A percentile compares a stretch with the other conserved stretches of the same genome.
phyloP scores from a whole-genome alignment of 2,888 invertebrate species.

The Merodon equestris region DNA sequence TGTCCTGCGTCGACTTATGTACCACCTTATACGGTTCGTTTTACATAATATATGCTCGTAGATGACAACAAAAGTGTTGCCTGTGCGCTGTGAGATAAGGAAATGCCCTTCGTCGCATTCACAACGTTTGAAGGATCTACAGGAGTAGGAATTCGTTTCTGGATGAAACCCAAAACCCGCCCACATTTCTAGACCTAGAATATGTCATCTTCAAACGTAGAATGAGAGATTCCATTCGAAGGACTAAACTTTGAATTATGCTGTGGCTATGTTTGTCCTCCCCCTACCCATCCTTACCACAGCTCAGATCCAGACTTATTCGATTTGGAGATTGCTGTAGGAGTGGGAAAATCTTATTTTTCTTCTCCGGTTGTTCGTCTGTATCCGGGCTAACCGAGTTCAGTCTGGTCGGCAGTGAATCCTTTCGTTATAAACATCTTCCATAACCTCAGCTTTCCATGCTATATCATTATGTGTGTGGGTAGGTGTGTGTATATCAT shows the following conservation, averaged over 20 bases:
- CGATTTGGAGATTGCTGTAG: conserved; percentile 23
- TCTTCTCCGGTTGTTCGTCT: conserved; percentile 13
- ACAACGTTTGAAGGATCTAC: no score
- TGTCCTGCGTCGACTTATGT: conserved; percentile 4
- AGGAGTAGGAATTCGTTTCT: no score
- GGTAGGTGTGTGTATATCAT: conserved; percentile 7
- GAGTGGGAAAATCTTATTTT: conserved; percentile 43
- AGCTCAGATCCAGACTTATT: conserved; percentile 21
- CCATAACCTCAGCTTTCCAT: conserved; percentile 48
- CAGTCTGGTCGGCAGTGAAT: conserved; percentile 46
- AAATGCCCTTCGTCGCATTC: conserved; percentile 14
- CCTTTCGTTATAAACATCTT: conserved; percentile 61
- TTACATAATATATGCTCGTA: no score
- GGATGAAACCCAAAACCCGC: no score
- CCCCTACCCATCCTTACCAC: background rate
- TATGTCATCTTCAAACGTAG: background rate
- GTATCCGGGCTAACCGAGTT: background rate
- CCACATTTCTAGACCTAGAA: background rate
- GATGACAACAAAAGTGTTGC: conserved; percentile 56
- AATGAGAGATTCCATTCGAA: conserved; percentile 43
- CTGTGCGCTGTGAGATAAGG: conserved; percentile 55
- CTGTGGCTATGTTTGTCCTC: conserved; percentile 48
- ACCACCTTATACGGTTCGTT: conserved; percentile 24
- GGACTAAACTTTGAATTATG: conserved; percentile 62
- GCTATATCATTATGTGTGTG: conserved; percentile 3